Base-by-base conservation (phyloP, 2,113 vertebrate species). In the Paralichthys olivaceus region DNA sequence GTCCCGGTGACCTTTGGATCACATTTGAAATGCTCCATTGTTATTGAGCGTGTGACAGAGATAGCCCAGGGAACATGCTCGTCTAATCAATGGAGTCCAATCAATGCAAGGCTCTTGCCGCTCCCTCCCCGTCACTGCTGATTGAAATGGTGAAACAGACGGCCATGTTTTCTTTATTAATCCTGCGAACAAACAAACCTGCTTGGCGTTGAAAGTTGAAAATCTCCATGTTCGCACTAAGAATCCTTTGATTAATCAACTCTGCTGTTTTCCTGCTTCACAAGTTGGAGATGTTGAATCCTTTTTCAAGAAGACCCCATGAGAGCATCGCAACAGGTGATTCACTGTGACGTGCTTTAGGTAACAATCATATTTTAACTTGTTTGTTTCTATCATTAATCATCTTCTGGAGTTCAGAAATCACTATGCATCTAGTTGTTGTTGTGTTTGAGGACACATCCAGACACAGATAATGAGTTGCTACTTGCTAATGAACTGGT, bases 31-130 rank as follows among this genome's bases (percentile, higher is more conserved):
- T 0, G 29, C 55, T 59, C 54, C 70, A 69, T 85, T 80, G 75
- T 84, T 87, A 86, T 85, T 75, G 85, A 89, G 83, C 80, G 77
- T 64, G 73, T 5, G 22, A 82, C 82, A 79, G 76, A 81, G 80
- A 87, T 63, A 84, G 81, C 79, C 32, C 80, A 56, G 73, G 75
- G 8, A 2, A 7, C 56, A 8, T 8, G 53, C 26, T 17, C 0
- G 49, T 20, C 54, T 4, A 56, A 56, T 56, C 54, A 56, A 56
- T 56, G 49, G 7, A 2, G 40, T 43, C 40, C 13, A 13, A 43
- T 43, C 40, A 55, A 55, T 55, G 49, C 20, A 32, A 7, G 4
- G 23, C 49, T 58, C 53, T 82, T 72, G 65, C 32, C 1, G 28
- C 9, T 47, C 60, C 54, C 32, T 79, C 59, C 51, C 23, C 53